Conservation (phyloP, 1,140 invertebrate species). For the Chymomyza costata region DNA sequence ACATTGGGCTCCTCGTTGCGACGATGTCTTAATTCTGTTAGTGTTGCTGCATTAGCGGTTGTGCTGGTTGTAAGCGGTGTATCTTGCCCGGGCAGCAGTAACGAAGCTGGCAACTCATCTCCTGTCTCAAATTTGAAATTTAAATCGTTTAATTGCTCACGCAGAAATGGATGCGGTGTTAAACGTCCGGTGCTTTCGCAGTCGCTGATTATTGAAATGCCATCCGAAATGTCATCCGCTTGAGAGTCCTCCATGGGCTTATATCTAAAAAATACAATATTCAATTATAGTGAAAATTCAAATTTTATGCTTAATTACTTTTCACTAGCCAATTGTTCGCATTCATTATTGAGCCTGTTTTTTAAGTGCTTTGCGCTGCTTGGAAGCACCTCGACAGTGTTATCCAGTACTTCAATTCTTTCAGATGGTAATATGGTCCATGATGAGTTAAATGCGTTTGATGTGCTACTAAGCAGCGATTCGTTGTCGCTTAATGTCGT, state of each 20-base stretch:
- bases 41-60: too few relatives aligned
- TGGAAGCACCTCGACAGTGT: not conserved
- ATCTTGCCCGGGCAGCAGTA: not conserved
- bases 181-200: conserved; percentile 66
- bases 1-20: too few relatives aligned
- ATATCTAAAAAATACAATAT: not conserved
- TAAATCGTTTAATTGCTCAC: conserved; percentile 45
- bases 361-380: conserved; percentile 3
- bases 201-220: conserved; percentile 72
- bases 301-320: conserved; percentile 19
- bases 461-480: conserved; percentile 21
- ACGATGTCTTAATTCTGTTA: too few relatives aligned
- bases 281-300: too few relatives aligned
- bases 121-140: conserved; percentile 25
- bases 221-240: conserved; percentile 63
- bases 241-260: conserved; percentile 38
- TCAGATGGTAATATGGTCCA: conserved; percentile 47
- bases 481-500: conserved; percentile 12
- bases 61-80: not conserved
- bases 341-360: conserved; percentile 6
- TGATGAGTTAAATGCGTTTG: conserved; percentile 17
- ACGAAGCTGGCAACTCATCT: conserved; percentile 14
- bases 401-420: conserved; percentile 27
- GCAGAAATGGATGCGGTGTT: conserved; percentile 55
- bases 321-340: conserved; percentile 41